Evolutionary conservation across 2,797 vertebrate genomes (phyloP), one percentile per base, ranked within the genome.

Genomic region (Acipenser ruthenus): DNA sequence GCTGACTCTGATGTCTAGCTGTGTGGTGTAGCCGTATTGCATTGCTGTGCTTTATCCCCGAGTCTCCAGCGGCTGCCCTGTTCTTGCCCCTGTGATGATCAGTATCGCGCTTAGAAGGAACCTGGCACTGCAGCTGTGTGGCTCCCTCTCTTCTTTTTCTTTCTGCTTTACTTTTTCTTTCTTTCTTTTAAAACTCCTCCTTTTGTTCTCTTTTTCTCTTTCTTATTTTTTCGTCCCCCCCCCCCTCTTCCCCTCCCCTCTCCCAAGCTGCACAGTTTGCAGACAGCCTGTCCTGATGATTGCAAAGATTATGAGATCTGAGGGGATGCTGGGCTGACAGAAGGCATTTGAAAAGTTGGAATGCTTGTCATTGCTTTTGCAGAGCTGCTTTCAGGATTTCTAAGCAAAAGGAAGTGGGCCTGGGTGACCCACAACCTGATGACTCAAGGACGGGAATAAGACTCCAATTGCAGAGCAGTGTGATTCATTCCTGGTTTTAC

Each of bases 261-360:
- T 58, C 67, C 67, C 47, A 60, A 47, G 53, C 49, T 74, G 73
- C 76, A 49, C 83, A 78, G 88, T 83, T 84, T 80, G 82, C 79
- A 37, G 23, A 37, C 23, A 37, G 23, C 76, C 89, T 90, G 84
- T 87, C 91, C 93, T 91, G 65, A 69, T 94, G 92, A 95, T 82
- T 81, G 80, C 66, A 92, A 82, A 91, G 91, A 93, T 93, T 91
- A 93, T 95, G 89, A 94, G 92, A 93, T 94, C 90, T 93, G 90
- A 93, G 91, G 91, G 91, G 83, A 81, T 37, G 23, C 23, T 3
- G 2, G 23, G 23, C 23, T 37, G 23, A 1, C 15, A 18, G 15
- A 18, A 18, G 15, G 15, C 15, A 18, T 18, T 18, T 18, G 15
- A 18, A 18, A 18, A 18, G 15, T 18, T 18, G 15, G 1, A 18